Evolutionary conservation across 2,797 vertebrate genomes (phyloP).

Genomic region (Otus scops): DNA sequence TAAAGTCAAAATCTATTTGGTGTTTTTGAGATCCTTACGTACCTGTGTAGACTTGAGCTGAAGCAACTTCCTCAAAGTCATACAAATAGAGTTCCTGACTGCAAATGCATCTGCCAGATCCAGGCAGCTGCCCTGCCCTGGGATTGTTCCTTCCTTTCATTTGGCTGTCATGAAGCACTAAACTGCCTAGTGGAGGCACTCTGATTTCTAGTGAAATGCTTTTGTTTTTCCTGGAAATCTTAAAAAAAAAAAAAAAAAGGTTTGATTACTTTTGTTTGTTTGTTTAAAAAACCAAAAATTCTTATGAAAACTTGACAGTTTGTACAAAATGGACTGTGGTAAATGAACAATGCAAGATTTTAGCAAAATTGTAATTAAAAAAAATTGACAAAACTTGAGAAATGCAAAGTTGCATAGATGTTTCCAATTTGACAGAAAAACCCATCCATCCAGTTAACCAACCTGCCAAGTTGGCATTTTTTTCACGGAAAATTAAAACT

Average conservation of each 20-base stretch:
- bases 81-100: not conserved
- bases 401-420: not conserved
- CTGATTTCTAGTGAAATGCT: not conserved
- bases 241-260: not conserved
- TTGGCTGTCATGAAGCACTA: not conserved
- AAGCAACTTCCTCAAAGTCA: not conserved
- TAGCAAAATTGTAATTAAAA: not conserved
- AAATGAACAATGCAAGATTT: not conserved
- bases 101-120: not conserved
- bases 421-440: not conserved
- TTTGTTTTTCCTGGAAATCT: not conserved
- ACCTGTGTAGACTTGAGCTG: not conserved
- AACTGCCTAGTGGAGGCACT: not conserved
- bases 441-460: not conserved
- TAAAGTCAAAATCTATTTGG: not conserved
- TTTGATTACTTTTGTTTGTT: not conserved
- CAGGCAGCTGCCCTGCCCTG: not conserved
- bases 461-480: not conserved
- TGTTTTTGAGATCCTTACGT: not conserved
- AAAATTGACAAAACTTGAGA: not conserved
- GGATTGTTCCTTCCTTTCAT: not conserved
- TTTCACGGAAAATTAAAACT: not conserved
- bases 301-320: not conserved
- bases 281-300: not conserved
- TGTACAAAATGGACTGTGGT: not conserved